Evolutionary conservation across 23 tunicate genomes (phyloP), one percentile per base, ranked within the genome.

Genomic region (Styela clava): DNA sequence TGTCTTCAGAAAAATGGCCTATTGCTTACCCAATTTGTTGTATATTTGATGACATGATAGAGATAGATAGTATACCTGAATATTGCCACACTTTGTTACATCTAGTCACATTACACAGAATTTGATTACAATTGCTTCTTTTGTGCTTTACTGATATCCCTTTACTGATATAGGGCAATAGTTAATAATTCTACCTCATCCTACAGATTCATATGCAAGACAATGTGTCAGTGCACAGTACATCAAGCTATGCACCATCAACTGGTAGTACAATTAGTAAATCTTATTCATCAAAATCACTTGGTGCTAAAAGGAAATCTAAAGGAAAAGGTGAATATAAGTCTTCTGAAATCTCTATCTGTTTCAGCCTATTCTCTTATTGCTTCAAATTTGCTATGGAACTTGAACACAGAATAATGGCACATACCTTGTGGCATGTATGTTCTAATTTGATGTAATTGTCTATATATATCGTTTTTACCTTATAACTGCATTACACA

Each of bases 121-220:
- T n/a, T n/a, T n/a, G n/a, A n/a, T n/a, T n/a, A n/a, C n/a, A n/a
- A n/a, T n/a, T n/a, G n/a, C n/a, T n/a, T n/a, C n/a, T n/a, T n/a
- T n/a, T n/a, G n/a, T n/a, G n/a, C n/a, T n/a, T n/a, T n/a, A n/a
- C n/a, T n/a, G n/a, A n/a, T n/a, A n/a, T n/a, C n/a, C n/a, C n/a
- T n/a, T n/a, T n/a, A n/a, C n/a, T n/a, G n/a, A n/a, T n/a, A n/a
- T n/a, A n/a, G n/a, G n/a, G n/a, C n/a, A n/a, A n/a, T n/a, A n/a
- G n/a, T n/a, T n/a, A n/a, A n/a, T n/a, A n/a, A n/a, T n/a, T n/a
- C n/a, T n/a, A n/a, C n/a, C n/a, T n/a, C n/a, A n/a, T n/a, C n/a
- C 36, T 69, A 16, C 81, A 91, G 97, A 78, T 91, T 51, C 97
- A 91, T 74, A 86, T 86, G 87, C 83, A 63, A 36, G 97, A 91